Base-by-base conservation (phyloP, 1,140 invertebrate genomes). In the Hetaerina americana region DNA sequence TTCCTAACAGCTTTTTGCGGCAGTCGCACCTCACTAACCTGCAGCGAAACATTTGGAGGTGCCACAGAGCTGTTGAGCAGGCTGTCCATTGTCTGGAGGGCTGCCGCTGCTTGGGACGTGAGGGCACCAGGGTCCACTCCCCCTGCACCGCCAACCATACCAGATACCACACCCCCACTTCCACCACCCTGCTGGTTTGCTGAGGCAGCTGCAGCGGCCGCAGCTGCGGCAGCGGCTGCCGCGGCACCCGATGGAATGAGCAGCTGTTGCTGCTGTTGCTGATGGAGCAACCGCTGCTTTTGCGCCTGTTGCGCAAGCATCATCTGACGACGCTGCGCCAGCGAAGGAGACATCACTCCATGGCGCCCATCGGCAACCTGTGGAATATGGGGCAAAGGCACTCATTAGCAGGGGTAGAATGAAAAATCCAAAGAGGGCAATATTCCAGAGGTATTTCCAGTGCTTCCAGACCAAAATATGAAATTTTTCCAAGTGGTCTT, bases 11-110 rank as follows among this genome's bases (percentile, higher is more conserved):
- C n/a, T n/a, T n/a, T n/a, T n/a, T n/a, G n/a, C n/a, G n/a, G n/a
- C n/a, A n/a, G n/a, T n/a, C n/a, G n/a, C n/a, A n/a, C n/a, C n/a
- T n/a, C n/a, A 67, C 25, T 24, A 76, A 87, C 86, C 82, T 86
- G 86, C 73, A 88, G 78, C 27, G 91, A 88, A 8, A 94, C 91
- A 81, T 93, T 93, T 8, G 89, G 90, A 10, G 89, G 90, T 25
- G 91, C 90, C 73, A 91, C 89, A n/a, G 88, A 87, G 76, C 88
- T 90, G 78, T 92, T 93, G 73, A 93, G 82, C 75, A 93, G 81
- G 72, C 87, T 90, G 78, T 89, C 87, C 74, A 93, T 90, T 78
- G 90, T 92, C 70, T 91, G 88, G 76, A 90, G 84, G 72, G 84
- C 84, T 12, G 10, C 67, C 12, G 25, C n/a, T 25, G 18, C 2